Evolutionary conservation across 2,888 invertebrate genomes (phyloP), one percentile per base, ranked within the genome.

Genomic region (Hyalella azteca): DNA sequence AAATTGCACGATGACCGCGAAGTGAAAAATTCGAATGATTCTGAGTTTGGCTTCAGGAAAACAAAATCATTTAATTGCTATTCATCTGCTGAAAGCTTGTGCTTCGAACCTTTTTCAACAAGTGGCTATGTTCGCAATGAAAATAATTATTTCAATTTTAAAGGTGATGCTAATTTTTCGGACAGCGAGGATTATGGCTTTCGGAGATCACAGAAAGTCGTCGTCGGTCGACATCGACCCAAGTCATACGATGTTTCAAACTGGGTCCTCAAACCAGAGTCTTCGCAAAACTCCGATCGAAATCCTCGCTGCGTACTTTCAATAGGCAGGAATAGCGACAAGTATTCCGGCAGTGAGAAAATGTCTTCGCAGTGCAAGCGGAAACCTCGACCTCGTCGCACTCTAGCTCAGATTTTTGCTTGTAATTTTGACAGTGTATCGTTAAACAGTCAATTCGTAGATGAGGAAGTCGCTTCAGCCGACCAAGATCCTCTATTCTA

Each of bases 141-240:
- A 54, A 54, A 54, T 26, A 3, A 54, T 0, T 7, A 9, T 54
- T 54, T 54, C 26, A 54, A 26, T 26, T 9, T 7, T 4, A 66
- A 66, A 32, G 22, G 29, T 11, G 66, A 66, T 22, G 66, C 36
- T 39, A n/a, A 36, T 66, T 66, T 36, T 36, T 66, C 66, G 11
- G 66, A 66, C 66, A 66, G 66, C 19, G 66, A 66, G 19, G 66
- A 66, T 19, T 66, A 66, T 19, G 66, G 66, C 5, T 66, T 66
- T 4, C 32, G 36, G 29, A 39, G 36, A 19, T n/a, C 36, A 66
- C 36, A 5, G 36, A 36, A 66, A 7, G 54, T 26, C 15, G 45
- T 15, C 15, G 45, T 15, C 45, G 15, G 45, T 9, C 45, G 45
- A 9, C 15, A 9, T 19, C 32, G 66, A 36, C 66, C 66, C 19